Base-by-base conservation (phyloP, 2,888 invertebrate genomes). In the Netelia melanura region DNA sequence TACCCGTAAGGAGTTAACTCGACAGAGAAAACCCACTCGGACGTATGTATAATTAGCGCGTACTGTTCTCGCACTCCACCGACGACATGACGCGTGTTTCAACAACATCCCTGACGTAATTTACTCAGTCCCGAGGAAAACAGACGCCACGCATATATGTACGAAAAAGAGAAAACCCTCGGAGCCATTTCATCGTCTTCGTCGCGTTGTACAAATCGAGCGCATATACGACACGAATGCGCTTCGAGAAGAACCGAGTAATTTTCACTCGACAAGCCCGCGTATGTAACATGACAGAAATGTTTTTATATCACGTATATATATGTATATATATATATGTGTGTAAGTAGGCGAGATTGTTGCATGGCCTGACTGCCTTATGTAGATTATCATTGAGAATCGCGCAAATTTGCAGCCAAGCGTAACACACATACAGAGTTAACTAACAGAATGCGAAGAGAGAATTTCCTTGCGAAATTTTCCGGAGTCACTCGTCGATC, bases 261-360 rank as follows among this genome's bases (percentile, higher is more conserved):
- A 82, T 85, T 79, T 75, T 72, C 74, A 54, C 78, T 54, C 58
- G 78, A 79, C 70, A 83, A 83, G 74, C 64, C 58, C 75, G 75
- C 75, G 68, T 65, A 75, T 70, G 70, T 75, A 79, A 58, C 82
- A 79, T 79, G 82, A 79, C 75, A 70, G 65, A 75, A 85, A 71
- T 52, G 38, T 65, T 75, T 25, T 30, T 56, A 48, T 14, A 30
- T 61, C 9, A n/a, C 43, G 44, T n/a, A 21, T 52, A 72, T 44
- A 23, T 54, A 38, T 44, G 2, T 17, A 23, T 52, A 2, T 71
- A 10, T 61, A n/a, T 54, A 21, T 44, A 2, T 17, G 23, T 54
- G 2, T 72, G 11, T 61, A 23, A 48, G 48, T 61, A 52, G n/a
- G 17, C 21, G 52, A n/a, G 23, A 52, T 70, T 75, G 52, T 70